These are phyloP conservation scores for Diaperis boleti DNA, from an alignment of 2,888 invertebrate genomes.

Conservation along the genomic window DNA sequence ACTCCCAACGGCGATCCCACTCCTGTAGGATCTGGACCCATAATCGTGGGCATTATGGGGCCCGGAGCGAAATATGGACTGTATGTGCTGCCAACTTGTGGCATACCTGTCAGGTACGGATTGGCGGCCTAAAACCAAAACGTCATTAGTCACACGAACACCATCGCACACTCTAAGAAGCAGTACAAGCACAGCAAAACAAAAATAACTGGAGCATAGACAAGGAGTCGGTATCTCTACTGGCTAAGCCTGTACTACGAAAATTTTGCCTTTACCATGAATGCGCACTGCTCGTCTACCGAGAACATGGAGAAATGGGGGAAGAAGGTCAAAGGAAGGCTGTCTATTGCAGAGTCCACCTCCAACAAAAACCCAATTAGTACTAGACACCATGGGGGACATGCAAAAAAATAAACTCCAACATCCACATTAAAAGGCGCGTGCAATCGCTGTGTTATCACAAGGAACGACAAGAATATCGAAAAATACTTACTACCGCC, in stretches of 20 bases:
- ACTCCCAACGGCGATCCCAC: constrained; percentile 86
- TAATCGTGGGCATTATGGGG: constrained; percentile 90
- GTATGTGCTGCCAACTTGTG: constrained; percentile 89
- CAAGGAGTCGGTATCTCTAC: constrained; percentile 1
- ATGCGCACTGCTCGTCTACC: constrained; percentile 66
- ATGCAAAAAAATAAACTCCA: constrained; percentile 28
- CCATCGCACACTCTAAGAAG: neutral
- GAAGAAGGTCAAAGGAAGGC: constrained; percentile 69
- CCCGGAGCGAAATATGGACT: constrained; percentile 91
- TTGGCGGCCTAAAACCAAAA: constrained; percentile 80
- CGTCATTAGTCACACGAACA: neutral
- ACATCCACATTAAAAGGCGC: constrained; percentile 34
- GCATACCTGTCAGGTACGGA: constrained; percentile 92
- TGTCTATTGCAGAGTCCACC: constrained; percentile 70
- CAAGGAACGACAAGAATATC: constrained; percentile 5
- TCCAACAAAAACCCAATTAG: constrained; percentile 65
- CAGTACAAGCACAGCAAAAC: constrained; percentile 24
- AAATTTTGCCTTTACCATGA: constrained; percentile 62
- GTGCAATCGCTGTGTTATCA: constrained; percentile 14
- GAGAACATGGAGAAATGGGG: constrained; percentile 64
- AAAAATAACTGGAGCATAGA: constrained; percentile 9
- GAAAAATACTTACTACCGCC: constrained; percentile 82
- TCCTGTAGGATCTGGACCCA: constrained; percentile 87
- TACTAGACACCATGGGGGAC: constrained; percentile 53
- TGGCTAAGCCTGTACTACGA: constrained; percentile 29